Evolutionary conservation across 2,888 invertebrate genomes (phyloP), one percentile per base, ranked within the genome.

Genomic region (Priocnemis perturbator): DNA sequence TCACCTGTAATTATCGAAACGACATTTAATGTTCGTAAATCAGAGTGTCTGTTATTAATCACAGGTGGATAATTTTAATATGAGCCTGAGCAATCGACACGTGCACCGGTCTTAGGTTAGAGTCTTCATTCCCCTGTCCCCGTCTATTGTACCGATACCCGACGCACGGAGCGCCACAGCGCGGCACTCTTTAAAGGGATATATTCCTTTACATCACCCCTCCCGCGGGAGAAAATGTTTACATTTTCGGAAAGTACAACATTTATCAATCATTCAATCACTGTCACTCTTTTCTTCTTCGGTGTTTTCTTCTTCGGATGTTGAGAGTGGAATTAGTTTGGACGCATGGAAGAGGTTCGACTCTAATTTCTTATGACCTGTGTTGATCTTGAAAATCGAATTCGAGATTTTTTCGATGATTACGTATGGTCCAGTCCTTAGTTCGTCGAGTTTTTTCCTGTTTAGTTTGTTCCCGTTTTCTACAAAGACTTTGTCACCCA

Each of bases 401-500:
- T 71, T 48, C n/a, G 69, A 74, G 21, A 74, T 57, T 61, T 69
- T 71, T 23, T 71, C 58, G 73, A 63, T 73, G 50, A 73, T 69
- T 72, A 60, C 63, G 53, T 59, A 71, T 5, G 73, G 65, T 17
- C 73, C 71, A 17, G 30, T 62, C 67, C 69, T 72, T 20, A 72
- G 58, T 47, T 47, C 15, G 56, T 71, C 73, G 52, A 77, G 57
- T 72, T 77, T 77, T 26, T 74, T 63, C 61, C 67, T 74, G 53
- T 73, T 77, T 30, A 77, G 47, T 63, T 74, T 66, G 57, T 70
- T 77, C 44, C 66, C 50, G 59, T 74, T 77, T 58, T 76, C 69
- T 23, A 77, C 55, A 63, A 70, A 77, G 17, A 76, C 75, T 56
- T 74, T 59, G 64, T 77, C 76, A 57, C 71, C 71, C 70, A 63